Percentiles rank a stretch among this genome's conserved stretches.
Conservation (phyloP, 2,113 vertebrate species). For the Octodon degus region DNA sequence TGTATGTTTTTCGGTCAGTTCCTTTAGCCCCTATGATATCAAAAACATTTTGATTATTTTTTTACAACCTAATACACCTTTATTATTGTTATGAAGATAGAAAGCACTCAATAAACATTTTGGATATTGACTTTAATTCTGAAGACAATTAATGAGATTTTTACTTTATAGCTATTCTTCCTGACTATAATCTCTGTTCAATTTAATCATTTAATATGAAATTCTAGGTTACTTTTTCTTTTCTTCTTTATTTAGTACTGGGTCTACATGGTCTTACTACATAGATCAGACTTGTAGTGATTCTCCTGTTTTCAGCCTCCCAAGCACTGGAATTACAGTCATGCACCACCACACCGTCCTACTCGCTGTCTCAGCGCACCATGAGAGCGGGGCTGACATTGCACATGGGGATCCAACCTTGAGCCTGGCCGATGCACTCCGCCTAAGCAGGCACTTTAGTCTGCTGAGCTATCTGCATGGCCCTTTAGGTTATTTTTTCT, state of each 20-base stretch:
- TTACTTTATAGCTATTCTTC: not conserved
- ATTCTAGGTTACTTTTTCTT: conserved; percentile 30
- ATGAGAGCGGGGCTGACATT: too few relatives aligned
- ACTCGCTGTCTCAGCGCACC: too few relatives aligned
- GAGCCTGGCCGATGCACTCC: too few relatives aligned
- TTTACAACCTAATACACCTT: not conserved
- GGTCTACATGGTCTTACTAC: too few relatives aligned
- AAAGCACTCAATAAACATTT: conserved; percentile 29
- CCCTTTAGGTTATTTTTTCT: not conserved
- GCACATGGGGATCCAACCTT: too few relatives aligned
- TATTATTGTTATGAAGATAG: not conserved
- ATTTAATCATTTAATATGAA: conserved; percentile 19
- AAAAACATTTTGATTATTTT: not conserved
- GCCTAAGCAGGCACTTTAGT: too few relatives aligned
- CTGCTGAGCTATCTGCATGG: too few relatives aligned
- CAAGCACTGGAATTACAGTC: too few relatives aligned
- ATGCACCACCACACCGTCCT: too few relatives aligned
- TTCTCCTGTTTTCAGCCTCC: too few relatives aligned
- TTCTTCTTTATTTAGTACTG: not conserved
- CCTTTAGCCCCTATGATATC: not conserved
- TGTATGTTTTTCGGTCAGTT: not conserved
- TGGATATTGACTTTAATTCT: conserved; percentile 29
- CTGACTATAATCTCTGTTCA: conserved; percentile 1
- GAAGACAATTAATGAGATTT: conserved; percentile 3
- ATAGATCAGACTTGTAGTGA: too few relatives aligned